Percentiles rank a stretch among this genome's conserved stretches.
These are phyloP conservation scores for Phyllostomus discolor DNA, from an alignment of 2,113 vertebrate genomes.

Conservation along the genomic window DNA sequence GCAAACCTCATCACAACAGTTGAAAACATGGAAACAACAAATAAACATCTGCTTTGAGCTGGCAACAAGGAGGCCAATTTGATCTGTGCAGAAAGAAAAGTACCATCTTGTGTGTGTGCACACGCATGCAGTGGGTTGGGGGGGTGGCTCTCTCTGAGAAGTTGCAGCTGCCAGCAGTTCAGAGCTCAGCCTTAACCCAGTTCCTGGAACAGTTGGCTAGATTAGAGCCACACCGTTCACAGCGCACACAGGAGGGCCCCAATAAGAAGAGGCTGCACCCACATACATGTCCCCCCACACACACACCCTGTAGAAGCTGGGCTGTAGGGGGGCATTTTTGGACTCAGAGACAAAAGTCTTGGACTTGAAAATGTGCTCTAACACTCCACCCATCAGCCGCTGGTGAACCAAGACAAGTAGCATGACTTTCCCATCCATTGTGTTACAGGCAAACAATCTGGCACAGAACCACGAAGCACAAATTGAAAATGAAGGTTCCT, in stretches of 20 bases:
- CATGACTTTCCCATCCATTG: neutral
- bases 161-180: constrained; percentile 72
- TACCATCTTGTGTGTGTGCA: constrained; percentile 12
- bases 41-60: constrained; percentile 77
- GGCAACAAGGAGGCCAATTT: constrained; percentile 69
- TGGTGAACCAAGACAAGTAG: neutral
- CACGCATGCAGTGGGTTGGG: neutral
- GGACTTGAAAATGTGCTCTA: neutral
- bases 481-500: neutral
- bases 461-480: neutral
- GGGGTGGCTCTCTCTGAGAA: neutral
- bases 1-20: constrained; percentile 72
- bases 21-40: constrained; percentile 76
- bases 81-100: constrained; percentile 66
- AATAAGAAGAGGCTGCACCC: neutral
- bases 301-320: accelerated
- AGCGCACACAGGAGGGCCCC: neutral
- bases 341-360: neutral
- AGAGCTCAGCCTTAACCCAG: constrained; percentile 30
- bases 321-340: neutral
- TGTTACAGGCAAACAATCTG: neutral
- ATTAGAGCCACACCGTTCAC: constrained; percentile 32
- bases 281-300: accelerated
- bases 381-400: neutral
- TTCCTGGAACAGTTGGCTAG: constrained; percentile 43